Evolutionary conservation across 64 coral and sea anemone genomes (phyloP), one percentile per base, ranked within the genome.

Genomic region (Montipora capricornis): DNA sequence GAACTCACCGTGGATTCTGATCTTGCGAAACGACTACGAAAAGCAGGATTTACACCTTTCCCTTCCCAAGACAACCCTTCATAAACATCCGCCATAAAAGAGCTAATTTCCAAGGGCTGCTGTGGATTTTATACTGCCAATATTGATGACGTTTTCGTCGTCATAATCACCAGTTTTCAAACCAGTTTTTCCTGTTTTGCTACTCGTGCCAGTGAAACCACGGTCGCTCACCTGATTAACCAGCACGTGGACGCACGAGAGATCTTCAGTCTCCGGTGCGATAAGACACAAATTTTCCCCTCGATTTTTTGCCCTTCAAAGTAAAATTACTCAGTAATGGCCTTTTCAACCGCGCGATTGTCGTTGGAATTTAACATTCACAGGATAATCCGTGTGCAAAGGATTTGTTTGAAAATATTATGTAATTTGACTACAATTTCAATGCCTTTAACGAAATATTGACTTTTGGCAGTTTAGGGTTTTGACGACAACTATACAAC

Each of bases 161-260:
- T 84, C 81, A 69, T 77, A 3, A 49, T 20, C 67, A 84, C 81
- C 17, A 59, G 81, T 84, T 84, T 48, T 17, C 17, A 49, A 84
- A 84, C 81, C 17, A 59, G 81, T 84, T 84, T 48, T 17, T 47
- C 81, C 62, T 44, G 57, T 83, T 83, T 66, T 29, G 53, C 26
- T 19, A 60, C 51, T 59, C 79, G 51, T 15, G 50, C 77, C 20
- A 17, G 80, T 82, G 10, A 64, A 46, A 64, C 4, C 2, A 82
- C 80, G 59, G 55, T 64, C 80, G 44, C 20, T 53, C 52, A 20
- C 49, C 9, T 57, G 53, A 37, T 37, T 37, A 37, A 37, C 37
- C 37, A 37, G 37, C 37, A 37, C 37, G 37, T 37, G 37, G 37
- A 37, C 37, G 37, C 37, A 37, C 37, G 37, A 37, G 37, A 37